Evolutionary conservation across 2,113 vertebrate species (phyloP).

Genomic region (Origma solitaria): DNA sequence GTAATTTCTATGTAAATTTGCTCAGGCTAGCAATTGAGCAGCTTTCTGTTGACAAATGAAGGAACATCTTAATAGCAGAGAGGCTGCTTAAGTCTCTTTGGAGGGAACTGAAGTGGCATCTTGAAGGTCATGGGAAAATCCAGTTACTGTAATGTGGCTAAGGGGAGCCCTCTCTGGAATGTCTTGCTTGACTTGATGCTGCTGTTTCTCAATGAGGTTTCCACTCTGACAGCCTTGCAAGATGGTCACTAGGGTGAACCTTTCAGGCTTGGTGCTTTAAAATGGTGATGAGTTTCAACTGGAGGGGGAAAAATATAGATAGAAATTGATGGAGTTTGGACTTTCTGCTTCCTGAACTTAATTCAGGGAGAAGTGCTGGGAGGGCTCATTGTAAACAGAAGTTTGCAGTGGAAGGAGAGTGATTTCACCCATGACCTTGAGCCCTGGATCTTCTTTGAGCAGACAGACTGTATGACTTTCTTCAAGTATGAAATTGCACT

Average conservation of each 20-base stretch:
- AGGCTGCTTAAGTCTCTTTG: slow-evolving; percentile 28
- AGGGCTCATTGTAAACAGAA: not conserved
- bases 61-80: slow-evolving; percentile 52
- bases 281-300: not conserved
- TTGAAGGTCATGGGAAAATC: slow-evolving; percentile 28
- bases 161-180: not conserved
- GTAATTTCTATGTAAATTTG: slow-evolving; percentile 74
- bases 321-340: not conserved
- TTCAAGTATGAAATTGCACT: not conserved
- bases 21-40: slow-evolving; percentile 62
- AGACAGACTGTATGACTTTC: not conserved
- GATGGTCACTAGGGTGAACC: not conserved
- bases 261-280: not conserved
- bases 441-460: not conserved
- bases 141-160: not conserved
- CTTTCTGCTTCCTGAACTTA: not conserved
- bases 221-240: not conserved
- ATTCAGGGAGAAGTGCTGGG: not conserved
- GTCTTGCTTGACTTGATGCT: not conserved
- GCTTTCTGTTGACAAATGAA: slow-evolving; percentile 68
- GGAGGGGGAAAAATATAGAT: not conserved
- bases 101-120: not conserved
- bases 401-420: not conserved
- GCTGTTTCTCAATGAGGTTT: not conserved
- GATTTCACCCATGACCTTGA: not conserved